Evolutionary conservation across 2,113 vertebrate species (phyloP).

Genomic region (Fukomys damarensis): DNA sequence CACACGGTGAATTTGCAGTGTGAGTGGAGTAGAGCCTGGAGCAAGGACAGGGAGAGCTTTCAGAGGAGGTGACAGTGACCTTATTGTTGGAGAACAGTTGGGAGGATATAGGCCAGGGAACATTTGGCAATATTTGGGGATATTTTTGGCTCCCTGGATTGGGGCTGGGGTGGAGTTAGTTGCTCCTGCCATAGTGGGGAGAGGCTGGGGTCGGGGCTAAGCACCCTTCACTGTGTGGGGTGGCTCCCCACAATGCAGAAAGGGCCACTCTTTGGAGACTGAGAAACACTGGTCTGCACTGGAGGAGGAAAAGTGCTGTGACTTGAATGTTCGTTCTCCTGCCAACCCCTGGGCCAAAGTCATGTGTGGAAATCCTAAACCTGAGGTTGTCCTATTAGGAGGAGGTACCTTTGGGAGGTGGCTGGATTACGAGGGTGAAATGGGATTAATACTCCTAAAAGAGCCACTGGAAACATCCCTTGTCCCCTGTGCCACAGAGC

Average conservation of each 20-base stretch:
- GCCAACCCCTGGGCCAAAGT: too few species aligned
- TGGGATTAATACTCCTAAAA: not conserved
- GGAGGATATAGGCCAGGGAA: not conserved
- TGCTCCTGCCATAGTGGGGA: not conserved
- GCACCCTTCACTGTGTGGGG: fast-evolving
- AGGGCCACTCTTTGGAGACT: fast-evolving
- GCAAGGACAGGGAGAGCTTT: not conserved
- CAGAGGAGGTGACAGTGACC: not conserved
- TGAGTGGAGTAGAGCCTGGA: not conserved
- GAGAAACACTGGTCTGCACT: not conserved
- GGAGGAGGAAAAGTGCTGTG: not conserved
- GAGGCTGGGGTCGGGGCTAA: not conserved
- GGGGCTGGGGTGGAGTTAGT: not conserved
- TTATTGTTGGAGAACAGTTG: not conserved
- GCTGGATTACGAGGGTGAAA: not conserved
- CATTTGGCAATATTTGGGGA: not conserved
- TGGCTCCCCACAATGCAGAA: not conserved
- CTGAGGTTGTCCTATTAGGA: not conserved
- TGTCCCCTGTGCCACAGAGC: not conserved
- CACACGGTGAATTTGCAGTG: not conserved
- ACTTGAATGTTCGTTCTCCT: too few species aligned
- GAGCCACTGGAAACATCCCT: not conserved
- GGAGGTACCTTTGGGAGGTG: too few species aligned
- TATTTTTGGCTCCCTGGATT: not conserved
- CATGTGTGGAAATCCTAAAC: not conserved